Evolutionary conservation across 2,113 vertebrate genomes (phyloP).

Genomic region (Oceanites oceanicus): DNA sequence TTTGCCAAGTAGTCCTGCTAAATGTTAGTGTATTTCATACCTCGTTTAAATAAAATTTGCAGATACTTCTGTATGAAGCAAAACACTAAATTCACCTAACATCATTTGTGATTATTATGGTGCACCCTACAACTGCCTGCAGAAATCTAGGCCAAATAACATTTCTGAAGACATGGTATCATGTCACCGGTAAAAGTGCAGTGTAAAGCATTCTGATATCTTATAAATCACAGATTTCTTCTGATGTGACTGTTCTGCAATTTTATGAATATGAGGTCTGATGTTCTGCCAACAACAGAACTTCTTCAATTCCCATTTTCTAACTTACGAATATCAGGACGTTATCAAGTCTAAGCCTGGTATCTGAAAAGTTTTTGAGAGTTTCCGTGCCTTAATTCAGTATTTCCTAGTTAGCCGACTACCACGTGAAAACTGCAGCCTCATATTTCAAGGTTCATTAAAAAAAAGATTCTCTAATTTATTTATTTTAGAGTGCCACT

Average conservation of each 20-base stretch:
- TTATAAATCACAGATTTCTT: not conserved
- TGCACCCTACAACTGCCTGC: not conserved
- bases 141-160: not conserved
- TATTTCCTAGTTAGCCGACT: not conserved
- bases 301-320: not conserved
- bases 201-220: not conserved
- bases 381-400: not conserved
- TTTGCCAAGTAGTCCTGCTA: not conserved
- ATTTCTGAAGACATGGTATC: not conserved
- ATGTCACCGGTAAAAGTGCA: not conserved
- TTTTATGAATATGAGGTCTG: not conserved
- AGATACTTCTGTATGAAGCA: not conserved
- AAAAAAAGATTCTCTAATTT: not conserved
- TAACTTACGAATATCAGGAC: not conserved
- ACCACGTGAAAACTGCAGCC: not conserved
- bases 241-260: not conserved
- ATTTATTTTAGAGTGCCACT: not conserved
- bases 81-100: not conserved
- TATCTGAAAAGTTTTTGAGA: not conserved
- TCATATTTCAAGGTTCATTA: not conserved
- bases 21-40: not conserved
- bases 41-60: not conserved
- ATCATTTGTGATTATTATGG: not conserved
- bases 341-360: not conserved
- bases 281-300: not conserved